These are phyloP conservation scores for Panagrolaimus sp. DNA, from an alignment of 1,140 invertebrate genomes.

Conservation along the genomic window DNA sequence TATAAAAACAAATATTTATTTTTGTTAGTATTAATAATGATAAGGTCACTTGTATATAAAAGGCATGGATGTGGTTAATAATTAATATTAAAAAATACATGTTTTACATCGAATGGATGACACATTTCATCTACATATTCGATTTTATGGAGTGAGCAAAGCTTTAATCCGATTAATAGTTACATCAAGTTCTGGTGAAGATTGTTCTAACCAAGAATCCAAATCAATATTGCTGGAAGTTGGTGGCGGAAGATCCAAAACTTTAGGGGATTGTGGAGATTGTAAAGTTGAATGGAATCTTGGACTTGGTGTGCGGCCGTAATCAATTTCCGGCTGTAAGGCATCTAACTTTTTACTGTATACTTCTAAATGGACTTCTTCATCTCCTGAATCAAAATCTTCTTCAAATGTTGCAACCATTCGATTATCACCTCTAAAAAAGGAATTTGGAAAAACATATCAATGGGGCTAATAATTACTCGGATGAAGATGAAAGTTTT, in stretches of 20 bases:
- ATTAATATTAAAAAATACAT: too few relatives aligned
- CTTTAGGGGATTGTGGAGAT: neutral
- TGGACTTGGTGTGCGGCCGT: neutral
- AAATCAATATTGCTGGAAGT: too few relatives aligned
- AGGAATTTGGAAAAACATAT: neutral
- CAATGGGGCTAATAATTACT: neutral
- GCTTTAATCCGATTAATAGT: too few relatives aligned
- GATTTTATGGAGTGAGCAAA: too few relatives aligned
- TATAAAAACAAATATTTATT: too few relatives aligned
- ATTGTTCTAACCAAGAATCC: too few relatives aligned
- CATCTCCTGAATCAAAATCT: slow-evolving; percentile 40
- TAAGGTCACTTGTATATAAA: too few relatives aligned
- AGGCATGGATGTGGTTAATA: too few relatives aligned
- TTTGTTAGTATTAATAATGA: too few relatives aligned
- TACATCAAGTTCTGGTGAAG: too few relatives aligned
- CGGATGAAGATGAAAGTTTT: slow-evolving; percentile 17
- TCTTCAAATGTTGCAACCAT: slow-evolving; percentile 46
- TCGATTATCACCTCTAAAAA: slow-evolving; percentile 29
- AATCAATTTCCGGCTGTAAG: neutral
- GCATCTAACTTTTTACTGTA: neutral
- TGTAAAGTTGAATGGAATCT: neutral
- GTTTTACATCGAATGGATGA: too few relatives aligned
- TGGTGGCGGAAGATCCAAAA: neutral
- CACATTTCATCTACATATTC: too few relatives aligned
- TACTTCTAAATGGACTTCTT: slow-evolving; percentile 8